Evolutionary conservation across 2,888 invertebrate species (phyloP).

Genomic region (Therioaphis trifolii): DNA sequence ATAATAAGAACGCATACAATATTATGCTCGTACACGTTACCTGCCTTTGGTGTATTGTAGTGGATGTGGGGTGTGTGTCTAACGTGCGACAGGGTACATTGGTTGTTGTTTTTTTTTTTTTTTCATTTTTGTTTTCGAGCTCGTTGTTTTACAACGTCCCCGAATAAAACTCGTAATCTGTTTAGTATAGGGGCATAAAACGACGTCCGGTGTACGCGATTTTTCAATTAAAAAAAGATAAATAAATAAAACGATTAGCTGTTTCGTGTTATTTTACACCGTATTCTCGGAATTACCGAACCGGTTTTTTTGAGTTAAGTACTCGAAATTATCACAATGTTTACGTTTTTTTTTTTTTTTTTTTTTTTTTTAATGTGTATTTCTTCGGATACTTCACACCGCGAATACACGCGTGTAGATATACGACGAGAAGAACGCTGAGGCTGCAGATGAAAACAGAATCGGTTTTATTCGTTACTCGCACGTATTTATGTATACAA

Average conservation of each 20-base stretch:
- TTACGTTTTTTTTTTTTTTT: neutral
- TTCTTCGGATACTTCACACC: neutral
- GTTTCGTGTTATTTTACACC: neutral
- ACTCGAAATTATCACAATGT: no score
- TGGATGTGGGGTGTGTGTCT: no score
- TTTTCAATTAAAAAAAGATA: neutral
- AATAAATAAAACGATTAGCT: neutral
- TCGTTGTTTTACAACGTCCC: neutral
- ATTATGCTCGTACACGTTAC: no score
- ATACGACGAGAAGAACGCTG: neutral
- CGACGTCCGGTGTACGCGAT: neutral
- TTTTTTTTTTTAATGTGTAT: neutral
- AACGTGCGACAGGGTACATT: no score
- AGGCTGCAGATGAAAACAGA: neutral
- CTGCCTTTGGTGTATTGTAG: no score
- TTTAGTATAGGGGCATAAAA: neutral
- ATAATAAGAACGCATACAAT: neutral
- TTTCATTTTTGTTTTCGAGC: neutral
- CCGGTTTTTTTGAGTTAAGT: conserved; percentile 11
- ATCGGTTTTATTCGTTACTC: neutral
- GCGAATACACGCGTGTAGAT: neutral
- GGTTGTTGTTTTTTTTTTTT: no score
- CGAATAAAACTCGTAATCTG: no score
- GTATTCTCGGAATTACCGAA: conserved; percentile 16
- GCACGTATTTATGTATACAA: neutral